Base-by-base conservation (phyloP, 1,140 invertebrate species). In the Aricia agestis region DNA sequence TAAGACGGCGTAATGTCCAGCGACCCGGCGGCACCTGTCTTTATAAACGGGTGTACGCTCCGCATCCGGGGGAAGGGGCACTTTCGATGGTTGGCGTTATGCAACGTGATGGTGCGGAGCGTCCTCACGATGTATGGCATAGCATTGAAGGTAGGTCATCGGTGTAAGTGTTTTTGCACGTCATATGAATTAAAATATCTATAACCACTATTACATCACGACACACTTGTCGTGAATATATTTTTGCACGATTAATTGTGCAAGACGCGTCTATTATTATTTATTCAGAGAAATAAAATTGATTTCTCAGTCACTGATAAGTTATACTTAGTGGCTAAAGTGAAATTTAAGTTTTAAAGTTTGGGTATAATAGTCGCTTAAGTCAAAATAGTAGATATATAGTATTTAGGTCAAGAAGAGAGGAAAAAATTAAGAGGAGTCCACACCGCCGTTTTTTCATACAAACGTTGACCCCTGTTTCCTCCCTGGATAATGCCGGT, bases 61-160 rank as follows among this genome's bases (percentile, higher is more conserved):
- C 75, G 83, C 78, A 87, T 85, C 82, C 80, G 80, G 80, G 75
- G 85, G 85, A 84, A 86, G 86, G 89, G 83, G 84, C 76, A 90
- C 87, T 89, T 87, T 89, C 87, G 82, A 89, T 89, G 87, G 83
- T 84, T 85, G 82, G 81, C 77, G 82, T 91, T 89, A 80, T 84
- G 87, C 81, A 91, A 91, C 74, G 77, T 74, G 76, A 84, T 87
- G 86, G 86, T 81, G 82, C 81, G 74, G 79, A 52, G 82, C 82
- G 77, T 74, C 73, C 81, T 81, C 81, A 80, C 76, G 77, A 72
- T 77, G 74, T 74, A 32, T 61, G 31, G 69, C 45, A 58, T 42
- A 52, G 67, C 59, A 63, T 45, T 68, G 69, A 74, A 65, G 42
- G 52, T 58, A 58, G 61, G 57, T 74, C 69, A 69, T 61, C 57